These are phyloP conservation scores for Atlantisia rogersi DNA, from an alignment of 2,113 vertebrate species.

Conservation along the genomic window DNA sequence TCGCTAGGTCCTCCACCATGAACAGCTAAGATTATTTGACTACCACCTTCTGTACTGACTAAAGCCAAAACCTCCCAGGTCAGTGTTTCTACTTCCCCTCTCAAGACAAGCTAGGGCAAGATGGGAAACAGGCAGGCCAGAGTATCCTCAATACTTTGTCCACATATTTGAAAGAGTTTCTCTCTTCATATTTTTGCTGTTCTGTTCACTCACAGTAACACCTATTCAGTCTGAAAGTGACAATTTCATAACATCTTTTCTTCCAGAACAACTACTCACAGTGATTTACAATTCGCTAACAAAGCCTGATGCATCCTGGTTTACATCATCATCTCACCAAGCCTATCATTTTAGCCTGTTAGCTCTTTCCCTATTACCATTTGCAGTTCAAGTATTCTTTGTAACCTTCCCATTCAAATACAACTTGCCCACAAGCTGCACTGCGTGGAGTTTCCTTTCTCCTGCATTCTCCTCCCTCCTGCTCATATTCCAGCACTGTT, in stretches of 20 bases:
- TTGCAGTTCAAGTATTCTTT: neutral
- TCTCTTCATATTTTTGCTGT: neutral
- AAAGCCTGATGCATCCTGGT: neutral
- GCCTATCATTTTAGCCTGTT: neutral
- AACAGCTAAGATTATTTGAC: neutral
- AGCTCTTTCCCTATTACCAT: neutral
- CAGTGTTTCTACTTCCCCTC: neutral
- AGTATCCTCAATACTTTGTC: neutral
- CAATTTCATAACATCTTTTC: neutral
- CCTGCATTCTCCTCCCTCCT: neutral
- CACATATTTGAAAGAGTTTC: neutral
- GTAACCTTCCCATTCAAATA: neutral
- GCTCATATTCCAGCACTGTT: neutral
- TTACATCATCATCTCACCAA: neutral
- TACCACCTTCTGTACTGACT: neutral
- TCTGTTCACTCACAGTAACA: neutral
- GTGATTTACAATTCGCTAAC: neutral
- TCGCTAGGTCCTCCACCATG: neutral
- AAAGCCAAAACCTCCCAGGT: neutral
- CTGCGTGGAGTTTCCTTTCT: neutral
- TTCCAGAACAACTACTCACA: neutral
- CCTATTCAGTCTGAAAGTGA: neutral
- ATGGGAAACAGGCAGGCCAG: neutral
- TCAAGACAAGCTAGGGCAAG: neutral
- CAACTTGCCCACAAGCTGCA: neutral